Conservation (phyloP, 2,888 invertebrate genomes). For the Marasmarcha lunaedactyla region DNA sequence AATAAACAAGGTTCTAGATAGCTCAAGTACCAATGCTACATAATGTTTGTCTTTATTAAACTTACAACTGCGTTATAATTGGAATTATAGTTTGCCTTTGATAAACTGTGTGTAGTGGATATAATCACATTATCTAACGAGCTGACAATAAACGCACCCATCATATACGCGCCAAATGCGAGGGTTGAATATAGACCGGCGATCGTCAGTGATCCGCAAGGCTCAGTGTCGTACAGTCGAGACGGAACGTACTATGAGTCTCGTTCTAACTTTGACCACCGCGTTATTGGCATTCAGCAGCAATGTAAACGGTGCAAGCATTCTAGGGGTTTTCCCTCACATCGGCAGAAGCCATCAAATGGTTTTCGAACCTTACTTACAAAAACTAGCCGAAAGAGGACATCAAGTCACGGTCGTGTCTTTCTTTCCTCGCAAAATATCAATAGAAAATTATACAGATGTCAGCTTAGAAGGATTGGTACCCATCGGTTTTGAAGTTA, state of each 20-base stretch:
- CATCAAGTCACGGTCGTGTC: conserved; percentile 73
- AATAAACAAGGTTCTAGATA: too few relatives aligned
- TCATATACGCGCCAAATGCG: too few relatives aligned
- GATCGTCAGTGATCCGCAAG: too few relatives aligned
- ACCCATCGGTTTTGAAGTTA: conserved; percentile 33
- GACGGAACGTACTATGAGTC: conserved; percentile 32
- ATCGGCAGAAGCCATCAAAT: conserved; percentile 74
- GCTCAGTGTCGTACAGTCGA: conserved; percentile 7
- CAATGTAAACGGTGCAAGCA: conserved; percentile 42
- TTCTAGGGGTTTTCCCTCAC: conserved; percentile 72
- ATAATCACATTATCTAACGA: too few relatives aligned
- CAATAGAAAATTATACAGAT: conserved; percentile 51
- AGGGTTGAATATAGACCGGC: too few relatives aligned
- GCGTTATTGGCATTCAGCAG: conserved; percentile 25
- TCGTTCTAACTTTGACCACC: conserved; percentile 19
- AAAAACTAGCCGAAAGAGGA: conserved; percentile 64
- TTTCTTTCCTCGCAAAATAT: conserved; percentile 64
- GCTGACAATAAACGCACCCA: too few relatives aligned
- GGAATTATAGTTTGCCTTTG: too few relatives aligned
- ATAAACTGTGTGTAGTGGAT: too few relatives aligned
- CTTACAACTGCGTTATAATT: too few relatives aligned
- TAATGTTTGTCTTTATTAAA: too few relatives aligned
- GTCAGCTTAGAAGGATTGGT: conserved; percentile 53
- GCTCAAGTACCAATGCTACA: too few relatives aligned
- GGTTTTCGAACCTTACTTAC: conserved; percentile 68